phyloP scores from a whole-genome alignment of 2,888 invertebrate species.

The Sepiola atlantica region DNA sequence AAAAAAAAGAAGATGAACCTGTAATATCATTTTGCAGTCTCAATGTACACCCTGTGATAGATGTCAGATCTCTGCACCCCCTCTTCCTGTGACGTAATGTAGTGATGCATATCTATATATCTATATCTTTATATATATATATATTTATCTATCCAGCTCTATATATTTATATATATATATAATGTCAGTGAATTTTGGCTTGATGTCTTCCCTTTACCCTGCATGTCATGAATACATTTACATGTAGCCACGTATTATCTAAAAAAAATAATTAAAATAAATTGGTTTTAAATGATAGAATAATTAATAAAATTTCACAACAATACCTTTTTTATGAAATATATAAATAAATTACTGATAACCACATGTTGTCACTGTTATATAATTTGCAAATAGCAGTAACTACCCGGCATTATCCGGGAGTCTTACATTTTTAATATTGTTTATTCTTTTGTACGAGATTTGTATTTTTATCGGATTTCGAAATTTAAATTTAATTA shows the following conservation, averaged over 20 bases:
- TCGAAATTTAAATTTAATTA: too few relatives aligned
- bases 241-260: background rate
- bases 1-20: background rate
- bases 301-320: too few relatives aligned
- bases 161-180: constrained; percentile 42
- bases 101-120: constrained; percentile 40
- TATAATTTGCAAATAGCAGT: too few relatives aligned
- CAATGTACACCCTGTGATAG: constrained; percentile 46
- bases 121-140: background rate
- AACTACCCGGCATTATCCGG: too few relatives aligned
- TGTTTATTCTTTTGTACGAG: too few relatives aligned
- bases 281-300: background rate
- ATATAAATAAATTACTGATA: too few relatives aligned
- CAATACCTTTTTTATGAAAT: too few relatives aligned
- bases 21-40: constrained; percentile 34
- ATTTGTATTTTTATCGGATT: too few relatives aligned
- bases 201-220: constrained; percentile 36
- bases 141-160: background rate
- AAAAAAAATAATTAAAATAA: background rate
- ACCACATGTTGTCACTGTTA: too few relatives aligned
- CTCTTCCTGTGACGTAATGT: constrained; percentile 33
- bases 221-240: constrained; percentile 35
- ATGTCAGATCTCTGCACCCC: constrained; percentile 47
- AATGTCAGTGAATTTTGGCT: constrained; percentile 45
- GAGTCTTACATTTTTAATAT: too few relatives aligned